Evolutionary conservation across 2,797 vertebrate genomes (phyloP).

Genomic region (Gadopsis marmoratus): DNA sequence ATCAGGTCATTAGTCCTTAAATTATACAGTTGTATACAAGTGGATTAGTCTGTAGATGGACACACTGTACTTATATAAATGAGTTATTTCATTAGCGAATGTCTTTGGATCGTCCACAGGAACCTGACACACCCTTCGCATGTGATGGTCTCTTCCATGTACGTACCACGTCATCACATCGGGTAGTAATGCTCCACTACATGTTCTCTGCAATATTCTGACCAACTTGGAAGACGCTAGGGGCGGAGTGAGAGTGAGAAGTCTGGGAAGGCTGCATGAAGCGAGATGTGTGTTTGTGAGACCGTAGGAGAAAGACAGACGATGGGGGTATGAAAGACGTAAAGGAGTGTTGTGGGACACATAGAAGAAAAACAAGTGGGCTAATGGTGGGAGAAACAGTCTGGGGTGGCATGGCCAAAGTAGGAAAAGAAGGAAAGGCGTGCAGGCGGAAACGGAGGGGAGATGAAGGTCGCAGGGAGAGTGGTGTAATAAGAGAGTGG

Average conservation of each 20-base stretch:
- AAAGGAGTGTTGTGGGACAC: background rate
- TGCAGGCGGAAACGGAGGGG: background rate
- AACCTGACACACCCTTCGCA: background rate
- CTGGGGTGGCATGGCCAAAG: background rate
- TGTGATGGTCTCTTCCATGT: conserved; percentile 8
- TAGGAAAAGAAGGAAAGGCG: conserved; percentile 26
- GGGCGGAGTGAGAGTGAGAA: background rate
- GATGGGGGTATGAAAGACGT: background rate
- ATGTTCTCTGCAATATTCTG: conserved; percentile 7
- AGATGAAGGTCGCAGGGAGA: conserved; percentile 58
- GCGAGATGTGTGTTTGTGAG: background rate
- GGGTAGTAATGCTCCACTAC: background rate
- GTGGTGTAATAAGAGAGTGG: conserved; percentile 41
- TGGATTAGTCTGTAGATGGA: conserved; percentile 1
- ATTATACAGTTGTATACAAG: background rate
- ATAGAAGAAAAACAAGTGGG: background rate
- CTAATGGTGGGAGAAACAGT: conserved; percentile 13
- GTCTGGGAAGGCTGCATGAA: background rate
- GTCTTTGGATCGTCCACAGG: conserved; percentile 8
- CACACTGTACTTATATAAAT: conserved; percentile 16
- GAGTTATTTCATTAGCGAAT: background rate
- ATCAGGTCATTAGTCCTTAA: background rate
- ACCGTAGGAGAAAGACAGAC: conserved; percentile 3
- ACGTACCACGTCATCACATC: conserved; percentile 18
- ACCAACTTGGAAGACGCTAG: background rate